Evolutionary conservation across 2,113 vertebrate species (phyloP), one percentile per base, ranked within the genome.

Genomic region (Phalacrocorax brasilianus): DNA sequence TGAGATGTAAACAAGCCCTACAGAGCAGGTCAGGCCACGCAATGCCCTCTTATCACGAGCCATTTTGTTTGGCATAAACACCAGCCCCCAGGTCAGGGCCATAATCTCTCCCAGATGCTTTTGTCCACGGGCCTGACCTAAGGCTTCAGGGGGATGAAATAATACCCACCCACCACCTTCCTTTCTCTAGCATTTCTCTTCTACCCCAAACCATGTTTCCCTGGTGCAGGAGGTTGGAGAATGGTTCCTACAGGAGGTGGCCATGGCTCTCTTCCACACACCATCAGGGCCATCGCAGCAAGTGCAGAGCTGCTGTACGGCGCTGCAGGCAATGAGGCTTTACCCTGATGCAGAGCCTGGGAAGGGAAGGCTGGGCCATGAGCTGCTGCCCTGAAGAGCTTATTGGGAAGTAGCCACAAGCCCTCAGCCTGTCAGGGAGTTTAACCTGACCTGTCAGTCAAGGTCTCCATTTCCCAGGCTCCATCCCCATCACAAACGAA

Each of bases 61-160:
- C 35, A 11, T 75, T 85, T 38, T 63, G 0, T 35, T 28, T 84
- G 93, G 81, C 55, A 45, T 89, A 94, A 96, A 97, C 93, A 89
- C 4, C 67, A 35, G 40, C 21, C 49, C 44, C 35, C 33, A 19
- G 63, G 45, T 9, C 88, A 71, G 61, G 70, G n/a, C 85, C 44
- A 19, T 42, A 79, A 96, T 65, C 78, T 52, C 40, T 88, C 61
- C 94, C 94, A 91, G 90, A 68, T 94, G 94, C 15, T 78, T 90
- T 72, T 38, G 65, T 59, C 82, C 49, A 19, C 2, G 16, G 56
- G 27, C 8, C 9, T 22, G 50, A 42, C 28, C 35, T 30, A 26
- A 63, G 56, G 56, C 8, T 91, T 58, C 28, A 9, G 3, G 9
- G 28, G 53, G 26, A 12, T 56, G 8, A 66, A 38, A 45, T 14